Conservation (phyloP, 2,113 vertebrate species). For the Aegithalos caudatus region DNA sequence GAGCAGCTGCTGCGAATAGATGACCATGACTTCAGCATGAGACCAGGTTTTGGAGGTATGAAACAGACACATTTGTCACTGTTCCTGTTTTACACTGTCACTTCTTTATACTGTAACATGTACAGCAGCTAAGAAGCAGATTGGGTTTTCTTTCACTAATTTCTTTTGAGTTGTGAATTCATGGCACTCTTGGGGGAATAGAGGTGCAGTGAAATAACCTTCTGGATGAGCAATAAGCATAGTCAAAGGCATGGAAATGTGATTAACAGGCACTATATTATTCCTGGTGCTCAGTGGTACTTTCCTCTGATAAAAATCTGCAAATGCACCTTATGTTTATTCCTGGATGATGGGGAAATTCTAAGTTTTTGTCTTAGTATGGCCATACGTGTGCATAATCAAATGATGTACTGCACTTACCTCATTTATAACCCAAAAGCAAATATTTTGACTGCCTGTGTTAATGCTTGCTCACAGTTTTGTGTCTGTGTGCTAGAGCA, state of each 20-base stretch:
- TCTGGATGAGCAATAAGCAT: not conserved
- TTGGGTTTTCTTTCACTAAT: not conserved
- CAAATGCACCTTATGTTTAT: not conserved
- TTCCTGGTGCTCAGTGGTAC: not conserved
- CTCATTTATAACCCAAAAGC: not conserved
- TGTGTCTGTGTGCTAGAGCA: not conserved
- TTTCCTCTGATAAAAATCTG: not conserved
- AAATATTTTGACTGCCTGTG: not conserved
- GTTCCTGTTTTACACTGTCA: not conserved
- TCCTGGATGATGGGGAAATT: not conserved
- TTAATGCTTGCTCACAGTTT: not conserved
- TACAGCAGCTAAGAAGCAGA: not conserved
- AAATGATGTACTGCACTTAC: rapidly evolving
- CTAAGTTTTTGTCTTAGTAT: not conserved
- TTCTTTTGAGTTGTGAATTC: not conserved
- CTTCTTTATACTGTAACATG: not conserved
- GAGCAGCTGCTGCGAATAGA: slow-evolving; percentile 97
- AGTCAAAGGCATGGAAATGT: not conserved
- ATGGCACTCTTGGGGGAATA: rapidly evolving
- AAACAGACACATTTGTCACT: rapidly evolving
- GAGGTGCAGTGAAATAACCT: not conserved
- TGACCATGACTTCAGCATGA: slow-evolving; percentile 98
- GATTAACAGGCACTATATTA: not conserved
- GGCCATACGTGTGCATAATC: not conserved
- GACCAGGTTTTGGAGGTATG: slow-evolving; percentile 96